Conservation (phyloP, 2,113 vertebrate genomes). For the Anolis sagrei region DNA sequence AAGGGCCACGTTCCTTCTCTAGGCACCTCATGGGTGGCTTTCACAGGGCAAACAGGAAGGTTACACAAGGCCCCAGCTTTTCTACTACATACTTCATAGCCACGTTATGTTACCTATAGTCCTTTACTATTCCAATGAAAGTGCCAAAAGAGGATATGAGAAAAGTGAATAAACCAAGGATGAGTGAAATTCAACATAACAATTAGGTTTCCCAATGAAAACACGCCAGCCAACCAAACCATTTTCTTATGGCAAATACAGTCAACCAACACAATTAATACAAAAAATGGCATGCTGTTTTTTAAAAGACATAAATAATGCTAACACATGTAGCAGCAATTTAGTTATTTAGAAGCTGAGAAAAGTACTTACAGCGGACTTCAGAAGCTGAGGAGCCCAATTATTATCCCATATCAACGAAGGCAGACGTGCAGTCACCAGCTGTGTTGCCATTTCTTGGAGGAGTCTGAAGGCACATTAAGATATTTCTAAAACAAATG, state of each 20-base stretch:
- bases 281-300: neutral
- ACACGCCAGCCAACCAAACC: neutral
- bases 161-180: too few relatives aligned
- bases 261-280: neutral
- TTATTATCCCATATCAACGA: conserved; percentile 84
- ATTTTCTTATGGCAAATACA: neutral
- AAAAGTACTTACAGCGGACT: conserved; percentile 79
- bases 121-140: neutral
- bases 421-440: conserved; percentile 93
- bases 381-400: conserved; percentile 75
- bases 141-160: neutral
- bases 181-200: neutral
- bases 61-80: too few relatives aligned
- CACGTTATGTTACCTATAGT: neutral
- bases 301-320: neutral
- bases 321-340: neutral
- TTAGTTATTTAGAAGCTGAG: neutral
- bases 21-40: too few relatives aligned
- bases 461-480: conserved; percentile 80
- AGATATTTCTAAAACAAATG: neutral
- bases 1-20: too few relatives aligned
- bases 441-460: conserved; percentile 93
- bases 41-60: too few relatives aligned
- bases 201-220: neutral
- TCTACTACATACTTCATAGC: neutral